Evolutionary conservation across 2,113 vertebrate species (phyloP).

Genomic region (Oenanthe melanoleuca): DNA sequence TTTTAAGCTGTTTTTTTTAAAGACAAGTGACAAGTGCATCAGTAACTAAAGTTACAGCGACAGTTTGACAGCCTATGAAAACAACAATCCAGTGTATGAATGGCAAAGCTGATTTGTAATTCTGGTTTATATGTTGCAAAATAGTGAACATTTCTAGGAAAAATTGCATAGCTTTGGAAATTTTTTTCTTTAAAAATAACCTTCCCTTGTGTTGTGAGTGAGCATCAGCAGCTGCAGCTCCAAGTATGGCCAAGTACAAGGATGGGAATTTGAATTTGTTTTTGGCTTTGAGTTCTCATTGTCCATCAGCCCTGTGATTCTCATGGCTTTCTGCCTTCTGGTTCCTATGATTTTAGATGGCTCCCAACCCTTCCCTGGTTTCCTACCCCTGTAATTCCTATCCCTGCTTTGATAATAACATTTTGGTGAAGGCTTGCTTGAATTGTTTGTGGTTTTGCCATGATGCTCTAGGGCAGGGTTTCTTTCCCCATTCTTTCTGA

Average conservation of each 20-base stretch:
- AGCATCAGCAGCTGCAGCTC: background rate
- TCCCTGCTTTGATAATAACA: background rate
- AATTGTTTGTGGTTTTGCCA: background rate
- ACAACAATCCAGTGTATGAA: background rate
- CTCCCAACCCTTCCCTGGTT: background rate
- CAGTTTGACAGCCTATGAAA: background rate
- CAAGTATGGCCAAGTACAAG: background rate
- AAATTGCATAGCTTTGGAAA: background rate
- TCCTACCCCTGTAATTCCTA: background rate
- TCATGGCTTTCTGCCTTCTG: background rate
- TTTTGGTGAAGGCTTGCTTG: background rate
- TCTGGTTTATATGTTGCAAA: background rate
- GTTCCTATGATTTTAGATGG: background rate
- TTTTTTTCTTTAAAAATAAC: background rate
- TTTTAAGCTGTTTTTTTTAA: slow-evolving; percentile 13
- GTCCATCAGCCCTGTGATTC: background rate
- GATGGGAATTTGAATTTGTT: background rate
- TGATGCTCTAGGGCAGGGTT: background rate
- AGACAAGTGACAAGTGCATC: background rate
- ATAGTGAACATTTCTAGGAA: background rate
- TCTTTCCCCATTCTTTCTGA: background rate
- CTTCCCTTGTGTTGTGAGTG: background rate
- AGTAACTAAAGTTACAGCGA: background rate
- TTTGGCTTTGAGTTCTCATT: background rate
- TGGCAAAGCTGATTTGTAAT: background rate